Evolutionary conservation across 2,797 vertebrate genomes (phyloP), one percentile per base, ranked within the genome.

Genomic region (Chanos chanos): DNA sequence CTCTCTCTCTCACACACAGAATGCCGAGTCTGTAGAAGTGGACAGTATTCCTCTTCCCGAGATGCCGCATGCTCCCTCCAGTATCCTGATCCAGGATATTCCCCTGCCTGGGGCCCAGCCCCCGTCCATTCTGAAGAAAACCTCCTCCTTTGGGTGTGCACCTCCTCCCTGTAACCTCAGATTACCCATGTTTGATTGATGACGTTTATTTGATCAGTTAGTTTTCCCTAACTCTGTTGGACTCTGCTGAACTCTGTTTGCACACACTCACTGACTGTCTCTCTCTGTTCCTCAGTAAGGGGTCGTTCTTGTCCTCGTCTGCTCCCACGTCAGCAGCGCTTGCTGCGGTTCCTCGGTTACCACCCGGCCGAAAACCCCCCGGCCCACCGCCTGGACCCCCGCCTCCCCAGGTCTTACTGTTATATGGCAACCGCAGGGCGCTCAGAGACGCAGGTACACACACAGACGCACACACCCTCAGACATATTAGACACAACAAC

Each of bases 1-100:
- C n/a, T n/a, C n/a, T n/a, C n/a, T n/a, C n/a, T n/a, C n/a, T n/a
- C n/a, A n/a, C n/a, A n/a, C n/a, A 37, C 77, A 98, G 97, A 99
- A 99, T 61, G 96, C 97, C 7, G 95, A 99, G 68, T 94, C 94
- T 0, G 95, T 98, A 72, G 96, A 99, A 76, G 96, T 99, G 40
- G 97, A 98, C 81, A 99, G 94, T 54, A 99, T 99, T 70, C 96
- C 97, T n/a, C 81, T 99, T 57, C 97, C 97, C 47, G 96, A 99
- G 60, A 95, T 99, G 95, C 97, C 97, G 0, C 96, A 99, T 1
- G 97, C 97, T 8, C 97, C 96, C 2, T 99, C 96, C 71, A 99
- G 94, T 73, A 98, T 99, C 71, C 87, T 96, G 45, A 97, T 99
- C 77, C 95, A 98, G 77, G 96, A 99, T 74, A 99, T 99, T 76